Conservation (phyloP, 2,113 vertebrate species). For the Nanger granti region DNA sequence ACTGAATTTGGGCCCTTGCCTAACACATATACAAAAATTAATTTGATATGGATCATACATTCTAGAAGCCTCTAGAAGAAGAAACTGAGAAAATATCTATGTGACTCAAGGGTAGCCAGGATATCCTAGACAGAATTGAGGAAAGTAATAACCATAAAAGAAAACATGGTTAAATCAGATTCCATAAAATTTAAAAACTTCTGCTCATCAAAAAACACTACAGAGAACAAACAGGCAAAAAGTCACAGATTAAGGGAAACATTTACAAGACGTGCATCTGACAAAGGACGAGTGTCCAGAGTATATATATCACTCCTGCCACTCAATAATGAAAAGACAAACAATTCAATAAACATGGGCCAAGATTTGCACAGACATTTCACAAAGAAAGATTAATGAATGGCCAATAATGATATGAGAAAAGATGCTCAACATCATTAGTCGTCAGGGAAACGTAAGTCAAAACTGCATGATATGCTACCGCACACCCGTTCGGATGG, state of each 20-base stretch:
- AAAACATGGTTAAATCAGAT: not conserved
- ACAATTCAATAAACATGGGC: conserved; percentile 9
- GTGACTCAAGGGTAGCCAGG: not conserved
- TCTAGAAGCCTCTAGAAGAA: not conserved
- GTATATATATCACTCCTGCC: not conserved
- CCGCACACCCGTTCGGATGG: not conserved
- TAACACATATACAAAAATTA: not conserved
- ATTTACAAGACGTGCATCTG: not conserved
- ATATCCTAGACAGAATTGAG: not conserved
- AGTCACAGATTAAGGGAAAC: not conserved
- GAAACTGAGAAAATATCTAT: not conserved
- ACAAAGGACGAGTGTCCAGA: not conserved
- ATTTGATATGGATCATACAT: not conserved
- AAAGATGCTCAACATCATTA: not conserved
- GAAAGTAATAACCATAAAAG: not conserved
- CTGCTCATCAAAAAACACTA: not conserved
- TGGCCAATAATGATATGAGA: not conserved
- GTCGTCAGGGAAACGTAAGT: not conserved
- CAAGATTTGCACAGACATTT: conserved; percentile 25
- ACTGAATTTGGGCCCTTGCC: not conserved
- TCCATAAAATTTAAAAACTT: not conserved
- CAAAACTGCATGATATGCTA: not conserved
- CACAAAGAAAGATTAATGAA: conserved; percentile 26
- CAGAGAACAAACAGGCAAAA: not conserved
- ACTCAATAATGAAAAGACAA: conserved; percentile 19